These are phyloP conservation scores for Notechis scutatus DNA, from an alignment of 2,113 vertebrate genomes.

Conservation along the genomic window DNA sequence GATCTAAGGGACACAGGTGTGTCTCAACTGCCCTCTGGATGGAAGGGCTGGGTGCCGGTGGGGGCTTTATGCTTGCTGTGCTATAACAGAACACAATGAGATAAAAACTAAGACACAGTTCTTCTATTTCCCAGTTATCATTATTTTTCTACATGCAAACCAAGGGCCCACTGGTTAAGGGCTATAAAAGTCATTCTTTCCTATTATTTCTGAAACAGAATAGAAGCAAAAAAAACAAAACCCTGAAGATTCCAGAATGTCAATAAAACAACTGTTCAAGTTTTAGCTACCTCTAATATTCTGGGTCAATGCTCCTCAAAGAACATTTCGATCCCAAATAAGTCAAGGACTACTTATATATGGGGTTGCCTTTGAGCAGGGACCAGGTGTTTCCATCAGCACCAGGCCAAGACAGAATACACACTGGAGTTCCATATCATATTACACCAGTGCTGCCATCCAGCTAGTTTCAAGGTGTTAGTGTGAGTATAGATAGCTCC, in stretches of 20 bases:
- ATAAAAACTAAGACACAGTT: not conserved
- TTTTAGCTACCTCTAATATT: not conserved
- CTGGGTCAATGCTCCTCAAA: not conserved
- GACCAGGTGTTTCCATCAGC: not conserved
- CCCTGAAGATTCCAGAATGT: not conserved
- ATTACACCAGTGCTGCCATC: not conserved
- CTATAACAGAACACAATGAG: conserved; percentile 53
- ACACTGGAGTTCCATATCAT: not conserved
- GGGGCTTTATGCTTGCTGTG: conserved; percentile 67
- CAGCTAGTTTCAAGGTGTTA: not conserved
- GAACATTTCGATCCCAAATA: not conserved
- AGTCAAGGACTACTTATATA: not conserved
- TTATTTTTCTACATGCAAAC: not conserved
- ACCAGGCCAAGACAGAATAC: not conserved
- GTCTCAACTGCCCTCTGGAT: conserved; percentile 61
- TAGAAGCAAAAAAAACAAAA: not conserved
- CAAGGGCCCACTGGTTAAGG: not conserved
- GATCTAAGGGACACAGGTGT: conserved; percentile 63
- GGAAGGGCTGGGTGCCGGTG: conserved; percentile 40
- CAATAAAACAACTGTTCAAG: not conserved
- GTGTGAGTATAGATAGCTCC: not conserved
- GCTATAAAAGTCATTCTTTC: not conserved
- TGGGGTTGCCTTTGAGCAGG: not conserved
- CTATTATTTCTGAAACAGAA: not conserved
- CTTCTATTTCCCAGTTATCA: no score